These are phyloP conservation scores for Zaprionus lachaisei DNA, from an alignment of 1,140 invertebrate genomes.

Conservation along the genomic window DNA sequence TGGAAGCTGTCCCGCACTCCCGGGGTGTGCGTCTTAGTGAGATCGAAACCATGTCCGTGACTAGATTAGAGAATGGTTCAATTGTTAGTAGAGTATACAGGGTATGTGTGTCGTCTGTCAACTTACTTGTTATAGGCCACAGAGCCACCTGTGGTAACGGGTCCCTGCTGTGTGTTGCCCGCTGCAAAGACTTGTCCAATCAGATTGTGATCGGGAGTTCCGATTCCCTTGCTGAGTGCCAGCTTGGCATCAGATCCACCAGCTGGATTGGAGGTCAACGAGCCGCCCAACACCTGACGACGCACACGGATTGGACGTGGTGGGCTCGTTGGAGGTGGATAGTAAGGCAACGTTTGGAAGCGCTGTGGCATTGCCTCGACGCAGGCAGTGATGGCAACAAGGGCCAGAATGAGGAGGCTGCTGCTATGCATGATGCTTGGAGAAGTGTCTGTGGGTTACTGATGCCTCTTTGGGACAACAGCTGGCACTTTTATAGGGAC, in stretches of 20 bases:
- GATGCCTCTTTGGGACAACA: constrained; percentile 22
- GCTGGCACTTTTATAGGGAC: constrained; percentile 38
- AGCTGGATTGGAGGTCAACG: constrained; percentile 63
- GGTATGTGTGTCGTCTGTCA: background rate
- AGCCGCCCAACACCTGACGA: constrained; percentile 68
- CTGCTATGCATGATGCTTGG: constrained; percentile 54
- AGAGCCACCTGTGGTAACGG: constrained; percentile 65
- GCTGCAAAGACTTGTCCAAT: constrained; percentile 70
- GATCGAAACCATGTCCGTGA: constrained; percentile 63
- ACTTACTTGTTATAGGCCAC: constrained; percentile 80
- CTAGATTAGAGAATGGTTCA: constrained; percentile 25
- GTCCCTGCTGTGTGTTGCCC: constrained; percentile 67
- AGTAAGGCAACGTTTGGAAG: constrained; percentile 50
- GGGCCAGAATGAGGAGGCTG: constrained; percentile 53
- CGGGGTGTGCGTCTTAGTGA: constrained; percentile 70
- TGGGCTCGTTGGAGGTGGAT: constrained; percentile 40
- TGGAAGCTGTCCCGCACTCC: constrained; percentile 69
- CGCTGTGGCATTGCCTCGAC: constrained; percentile 57
- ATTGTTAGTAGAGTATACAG: background rate
- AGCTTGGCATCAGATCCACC: constrained; percentile 68
- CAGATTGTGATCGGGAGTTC: constrained; percentile 70
- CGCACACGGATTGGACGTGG: constrained; percentile 57
- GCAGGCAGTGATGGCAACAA: constrained; percentile 53
- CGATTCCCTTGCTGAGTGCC: constrained; percentile 62
- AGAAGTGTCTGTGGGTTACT: constrained; percentile 21